Percentiles rank a stretch among this genome's conserved stretches.
phyloP scores from a whole-genome alignment of 2,888 invertebrate species.

The Himalopsyche kuldschensis region DNA sequence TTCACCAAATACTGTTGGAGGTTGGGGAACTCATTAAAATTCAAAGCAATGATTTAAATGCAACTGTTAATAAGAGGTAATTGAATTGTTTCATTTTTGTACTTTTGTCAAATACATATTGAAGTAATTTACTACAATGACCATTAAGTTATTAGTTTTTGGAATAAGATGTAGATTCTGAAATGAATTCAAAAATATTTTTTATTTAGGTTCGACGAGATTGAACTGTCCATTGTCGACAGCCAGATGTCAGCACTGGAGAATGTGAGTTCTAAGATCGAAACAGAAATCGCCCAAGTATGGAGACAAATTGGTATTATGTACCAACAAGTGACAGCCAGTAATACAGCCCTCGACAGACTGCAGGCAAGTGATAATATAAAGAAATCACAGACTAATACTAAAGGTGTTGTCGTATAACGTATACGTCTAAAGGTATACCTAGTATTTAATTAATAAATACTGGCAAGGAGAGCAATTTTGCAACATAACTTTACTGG shows the following conservation, averaged over 20 bases:
- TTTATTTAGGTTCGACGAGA: slow-evolving; percentile 70
- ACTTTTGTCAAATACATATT: neutral
- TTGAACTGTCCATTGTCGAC: slow-evolving; percentile 69
- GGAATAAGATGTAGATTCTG: too few species aligned
- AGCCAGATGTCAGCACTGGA: slow-evolving; percentile 72
- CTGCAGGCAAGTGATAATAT: slow-evolving; percentile 54
- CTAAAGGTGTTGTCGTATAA: too few species aligned
- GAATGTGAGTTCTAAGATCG: slow-evolving; percentile 76
- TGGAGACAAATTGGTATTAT: slow-evolving; percentile 90
- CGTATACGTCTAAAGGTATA: too few species aligned
- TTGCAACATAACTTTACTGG: neutral
- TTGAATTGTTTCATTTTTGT: neutral
- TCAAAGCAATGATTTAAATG: slow-evolving; percentile 67
- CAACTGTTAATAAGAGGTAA: slow-evolving; percentile 65
- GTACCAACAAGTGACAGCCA: slow-evolving; percentile 80
- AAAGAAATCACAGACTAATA: neutral
- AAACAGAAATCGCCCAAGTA: slow-evolving; percentile 80
- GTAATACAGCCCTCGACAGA: slow-evolving; percentile 72
- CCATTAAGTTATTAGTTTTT: too few species aligned
- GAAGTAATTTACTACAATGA: neutral
- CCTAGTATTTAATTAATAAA: too few species aligned
- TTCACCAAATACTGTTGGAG: slow-evolving; percentile 78
- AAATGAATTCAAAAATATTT: slow-evolving; percentile 18
- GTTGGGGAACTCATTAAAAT: slow-evolving; percentile 69
- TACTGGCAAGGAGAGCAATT: too few species aligned